phyloP scores from a whole-genome alignment of 2,888 invertebrate species.

The Phengaris arion region DNA sequence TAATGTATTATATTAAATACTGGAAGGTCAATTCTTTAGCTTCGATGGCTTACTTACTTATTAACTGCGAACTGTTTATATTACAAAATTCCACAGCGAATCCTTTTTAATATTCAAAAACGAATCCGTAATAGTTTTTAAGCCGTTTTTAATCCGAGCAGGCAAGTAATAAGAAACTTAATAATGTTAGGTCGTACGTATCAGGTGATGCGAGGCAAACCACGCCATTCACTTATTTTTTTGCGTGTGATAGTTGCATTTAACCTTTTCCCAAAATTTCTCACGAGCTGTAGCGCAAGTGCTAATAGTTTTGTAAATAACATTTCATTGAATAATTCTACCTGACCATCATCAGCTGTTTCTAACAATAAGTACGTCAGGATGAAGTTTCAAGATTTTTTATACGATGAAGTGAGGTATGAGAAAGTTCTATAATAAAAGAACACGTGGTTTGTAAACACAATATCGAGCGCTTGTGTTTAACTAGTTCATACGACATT shows the following conservation, averaged over 20 bases:
- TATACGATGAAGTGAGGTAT: background rate
- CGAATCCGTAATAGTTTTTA: too few species aligned
- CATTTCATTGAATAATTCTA: slow-evolving; percentile 41
- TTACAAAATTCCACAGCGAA: too few species aligned
- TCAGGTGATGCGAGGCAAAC: background rate
- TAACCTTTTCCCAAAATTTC: slow-evolving; percentile 36
- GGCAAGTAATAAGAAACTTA: background rate
- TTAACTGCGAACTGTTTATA: too few species aligned
- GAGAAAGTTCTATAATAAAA: slow-evolving; percentile 23
- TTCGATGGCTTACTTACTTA: too few species aligned
- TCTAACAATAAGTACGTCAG: slow-evolving; percentile 32
- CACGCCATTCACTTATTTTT: background rate
- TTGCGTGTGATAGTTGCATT: slow-evolving; percentile 25
- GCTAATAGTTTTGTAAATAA: slow-evolving; percentile 25
- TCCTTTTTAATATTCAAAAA: too few species aligned
- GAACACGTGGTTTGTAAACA: slow-evolving; percentile 20
- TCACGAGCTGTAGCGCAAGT: slow-evolving; percentile 31
- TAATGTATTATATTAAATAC: too few species aligned
- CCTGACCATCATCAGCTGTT: slow-evolving; percentile 55
- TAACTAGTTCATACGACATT: background rate
- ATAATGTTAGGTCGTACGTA: background rate
- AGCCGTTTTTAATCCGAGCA: too few species aligned
- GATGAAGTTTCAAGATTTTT: slow-evolving; percentile 9
- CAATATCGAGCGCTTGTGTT: background rate
- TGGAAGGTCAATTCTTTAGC: too few species aligned